These are phyloP conservation scores for Drosophila melanogaster DNA, from an alignment of 1,140 invertebrate species.

Conservation along the genomic window DNA sequence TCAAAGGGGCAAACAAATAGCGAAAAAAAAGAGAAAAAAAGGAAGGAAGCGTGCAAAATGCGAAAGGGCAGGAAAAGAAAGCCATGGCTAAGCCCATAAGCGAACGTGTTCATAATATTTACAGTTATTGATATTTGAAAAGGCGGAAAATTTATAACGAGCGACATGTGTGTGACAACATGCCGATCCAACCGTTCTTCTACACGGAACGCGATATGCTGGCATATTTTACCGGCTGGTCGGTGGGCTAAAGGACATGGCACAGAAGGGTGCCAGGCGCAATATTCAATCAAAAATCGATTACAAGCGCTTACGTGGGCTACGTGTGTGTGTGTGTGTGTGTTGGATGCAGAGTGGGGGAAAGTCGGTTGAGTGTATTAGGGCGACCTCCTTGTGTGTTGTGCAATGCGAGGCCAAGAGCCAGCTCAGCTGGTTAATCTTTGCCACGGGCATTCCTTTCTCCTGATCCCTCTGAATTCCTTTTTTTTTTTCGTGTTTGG, in stretches of 20 bases:
- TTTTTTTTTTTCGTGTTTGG: neutral
- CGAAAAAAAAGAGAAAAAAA: slow-evolving; percentile 28
- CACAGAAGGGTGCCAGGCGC: slow-evolving; percentile 37
- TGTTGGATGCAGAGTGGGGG: neutral
- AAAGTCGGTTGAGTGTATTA: slow-evolving; percentile 31
- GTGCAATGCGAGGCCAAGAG: slow-evolving; percentile 28
- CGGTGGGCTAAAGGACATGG: slow-evolving; percentile 3
- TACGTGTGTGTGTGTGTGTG: slow-evolving; percentile 10
- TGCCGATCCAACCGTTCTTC: slow-evolving; percentile 32
- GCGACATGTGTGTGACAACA: slow-evolving; percentile 84
- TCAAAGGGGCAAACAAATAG: slow-evolving; percentile 58
- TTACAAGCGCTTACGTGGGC: slow-evolving; percentile 66
- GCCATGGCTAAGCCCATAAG: slow-evolving; percentile 71
- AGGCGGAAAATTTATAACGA: slow-evolving; percentile 84
- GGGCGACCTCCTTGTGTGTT: slow-evolving; percentile 16
- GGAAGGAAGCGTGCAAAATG: slow-evolving; percentile 22
- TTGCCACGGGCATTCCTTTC: slow-evolving; percentile 51
- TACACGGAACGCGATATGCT: neutral
- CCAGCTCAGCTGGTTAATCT: slow-evolving; percentile 71
- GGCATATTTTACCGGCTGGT: neutral
- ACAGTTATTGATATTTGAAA: slow-evolving; percentile 85
- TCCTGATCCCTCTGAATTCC: neutral
- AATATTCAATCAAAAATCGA: slow-evolving; percentile 85
- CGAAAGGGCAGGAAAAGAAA: slow-evolving; percentile 30
- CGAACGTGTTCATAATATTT: slow-evolving; percentile 85